phyloP scores from a whole-genome alignment of 1,140 invertebrate genomes.

The Ceratina calcarata region DNA sequence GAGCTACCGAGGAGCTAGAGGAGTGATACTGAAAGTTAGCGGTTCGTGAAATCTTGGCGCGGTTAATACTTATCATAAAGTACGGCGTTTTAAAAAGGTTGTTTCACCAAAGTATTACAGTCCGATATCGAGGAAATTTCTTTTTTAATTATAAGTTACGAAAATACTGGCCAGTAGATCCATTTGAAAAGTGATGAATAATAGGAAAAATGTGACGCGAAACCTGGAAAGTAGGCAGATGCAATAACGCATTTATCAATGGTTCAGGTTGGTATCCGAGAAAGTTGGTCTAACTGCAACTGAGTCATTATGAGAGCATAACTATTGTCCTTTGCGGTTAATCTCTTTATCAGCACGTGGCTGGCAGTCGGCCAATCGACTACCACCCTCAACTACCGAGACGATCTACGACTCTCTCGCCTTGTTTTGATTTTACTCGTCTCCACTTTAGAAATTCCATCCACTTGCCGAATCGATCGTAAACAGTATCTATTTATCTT shows the following conservation, averaged over 20 bases:
- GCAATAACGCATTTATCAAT: not conserved
- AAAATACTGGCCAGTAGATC: no score
- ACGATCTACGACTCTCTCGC: conserved; percentile 37
- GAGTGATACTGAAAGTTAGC: not conserved
- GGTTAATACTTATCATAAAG: not conserved
- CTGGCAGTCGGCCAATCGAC: conserved; percentile 68
- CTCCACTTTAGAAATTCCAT: not conserved
- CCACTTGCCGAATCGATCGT: not conserved
- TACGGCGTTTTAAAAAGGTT: no score
- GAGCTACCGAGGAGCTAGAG: not conserved
- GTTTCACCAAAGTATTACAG: no score
- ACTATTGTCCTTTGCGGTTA: conserved; percentile 69
- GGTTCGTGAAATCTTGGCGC: conserved; percentile 3
- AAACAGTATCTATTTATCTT: not conserved
- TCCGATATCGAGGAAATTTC: no score
- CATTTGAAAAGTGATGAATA: not conserved
- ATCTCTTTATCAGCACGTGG: conserved; percentile 76
- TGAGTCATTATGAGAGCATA: conserved; percentile 57
- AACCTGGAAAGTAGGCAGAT: not conserved
- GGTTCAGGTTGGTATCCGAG: not conserved
- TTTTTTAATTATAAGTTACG: no score
- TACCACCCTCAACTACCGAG: conserved; percentile 40
- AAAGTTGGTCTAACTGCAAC: conserved; percentile 3
- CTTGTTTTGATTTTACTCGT: conserved; percentile 40
- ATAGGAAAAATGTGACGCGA: not conserved